These are phyloP conservation scores for Hexactinellida sp. DNA, from an alignment of 37 sponge, comb jelly and placozoan genomes.

Conservation along the genomic window DNA sequence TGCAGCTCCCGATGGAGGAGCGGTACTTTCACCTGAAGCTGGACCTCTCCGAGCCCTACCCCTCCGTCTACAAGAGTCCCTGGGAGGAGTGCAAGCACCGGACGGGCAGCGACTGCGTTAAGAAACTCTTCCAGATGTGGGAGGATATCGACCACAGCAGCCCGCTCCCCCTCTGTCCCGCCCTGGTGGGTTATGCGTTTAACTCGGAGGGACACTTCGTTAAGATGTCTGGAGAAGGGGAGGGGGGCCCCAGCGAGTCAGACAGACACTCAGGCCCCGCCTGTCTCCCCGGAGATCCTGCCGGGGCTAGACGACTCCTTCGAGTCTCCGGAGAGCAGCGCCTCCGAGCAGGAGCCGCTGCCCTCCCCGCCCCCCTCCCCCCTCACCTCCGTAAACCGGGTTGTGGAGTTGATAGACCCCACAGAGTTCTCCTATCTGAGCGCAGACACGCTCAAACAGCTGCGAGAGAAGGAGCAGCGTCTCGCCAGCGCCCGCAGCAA, in stretches of 20 bases:
- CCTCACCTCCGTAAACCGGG: not conserved
- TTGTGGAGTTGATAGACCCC: not conserved
- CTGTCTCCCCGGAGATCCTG: not conserved
- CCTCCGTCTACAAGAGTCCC: not conserved
- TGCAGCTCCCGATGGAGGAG: slow-evolving; percentile 30
- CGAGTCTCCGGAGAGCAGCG: not conserved
- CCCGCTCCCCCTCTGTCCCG: not conserved
- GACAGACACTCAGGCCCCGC: not conserved
- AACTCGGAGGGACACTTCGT: not conserved
- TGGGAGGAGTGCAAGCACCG: not conserved
- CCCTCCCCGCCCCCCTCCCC: not conserved
- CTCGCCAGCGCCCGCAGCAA: not conserved
- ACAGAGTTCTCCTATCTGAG: not conserved
- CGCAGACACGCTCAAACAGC: not conserved
- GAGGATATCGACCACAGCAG: not conserved
- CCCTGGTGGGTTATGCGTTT: not conserved
- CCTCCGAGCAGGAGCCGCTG: not conserved
- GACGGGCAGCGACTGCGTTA: not conserved
- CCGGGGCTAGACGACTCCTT: not conserved
- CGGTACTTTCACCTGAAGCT: slow-evolving; percentile 27
- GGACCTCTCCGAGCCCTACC: not conserved
- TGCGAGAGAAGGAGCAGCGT: not conserved
- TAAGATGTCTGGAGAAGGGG: not conserved
- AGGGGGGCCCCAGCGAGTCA: not conserved
- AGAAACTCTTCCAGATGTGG: not conserved